phyloP scores from a whole-genome alignment of 2,797 vertebrate species.

The Vireo griseus region DNA sequence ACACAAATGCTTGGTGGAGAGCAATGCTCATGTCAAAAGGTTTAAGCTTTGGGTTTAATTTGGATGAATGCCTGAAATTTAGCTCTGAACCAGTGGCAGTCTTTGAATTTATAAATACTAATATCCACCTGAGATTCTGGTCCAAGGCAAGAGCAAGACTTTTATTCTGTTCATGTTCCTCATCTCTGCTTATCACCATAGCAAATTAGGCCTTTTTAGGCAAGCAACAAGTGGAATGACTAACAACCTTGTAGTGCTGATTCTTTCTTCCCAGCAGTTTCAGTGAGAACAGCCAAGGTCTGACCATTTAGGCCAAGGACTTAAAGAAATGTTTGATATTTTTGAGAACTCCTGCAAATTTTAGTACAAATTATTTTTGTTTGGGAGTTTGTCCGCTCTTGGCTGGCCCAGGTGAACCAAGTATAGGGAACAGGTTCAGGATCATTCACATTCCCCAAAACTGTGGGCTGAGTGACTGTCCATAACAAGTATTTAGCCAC shows the following conservation, averaged over 20 bases:
- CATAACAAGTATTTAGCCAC: not conserved
- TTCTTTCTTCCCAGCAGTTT: not conserved
- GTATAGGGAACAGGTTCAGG: accelerated
- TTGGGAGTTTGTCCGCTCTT: not conserved
- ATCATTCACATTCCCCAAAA: not conserved
- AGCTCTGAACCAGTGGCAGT: not conserved
- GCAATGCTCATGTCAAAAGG: conserved; percentile 5
- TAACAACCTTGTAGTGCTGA: not conserved
- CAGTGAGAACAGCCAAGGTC: not conserved
- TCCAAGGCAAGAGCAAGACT: not conserved
- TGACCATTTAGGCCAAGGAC: not conserved
- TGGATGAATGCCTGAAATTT: conserved; percentile 31
- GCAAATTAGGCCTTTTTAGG: not conserved
- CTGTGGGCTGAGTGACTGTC: accelerated
- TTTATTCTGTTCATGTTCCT: conserved; percentile 27
- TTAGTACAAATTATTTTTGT: not conserved
- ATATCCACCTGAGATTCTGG: conserved; percentile 34
- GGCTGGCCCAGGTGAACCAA: not conserved
- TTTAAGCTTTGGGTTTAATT: conserved; percentile 26
- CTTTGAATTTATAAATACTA: conserved; percentile 55
- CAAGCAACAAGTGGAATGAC: not conserved
- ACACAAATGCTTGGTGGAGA: not conserved
- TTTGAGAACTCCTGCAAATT: not conserved
- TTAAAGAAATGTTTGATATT: not conserved
- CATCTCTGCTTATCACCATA: not conserved